Evolutionary conservation across 1,140 invertebrate genomes (phyloP).

Genomic region (Agrilus planipennis): DNA sequence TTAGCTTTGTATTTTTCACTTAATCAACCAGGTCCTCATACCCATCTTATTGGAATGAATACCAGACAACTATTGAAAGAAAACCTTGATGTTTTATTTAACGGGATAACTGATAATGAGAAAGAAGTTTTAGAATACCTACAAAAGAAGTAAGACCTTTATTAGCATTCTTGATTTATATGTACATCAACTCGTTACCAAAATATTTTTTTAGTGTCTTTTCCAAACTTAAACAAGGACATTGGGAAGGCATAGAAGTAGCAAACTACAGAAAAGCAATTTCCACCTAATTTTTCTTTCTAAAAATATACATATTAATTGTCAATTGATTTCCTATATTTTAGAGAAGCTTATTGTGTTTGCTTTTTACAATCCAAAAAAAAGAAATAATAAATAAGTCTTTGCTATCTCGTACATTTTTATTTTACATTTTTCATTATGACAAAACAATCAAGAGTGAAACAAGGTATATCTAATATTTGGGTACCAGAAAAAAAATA

Average conservation of each 20-base stretch:
- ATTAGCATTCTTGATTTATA: conserved; percentile 9
- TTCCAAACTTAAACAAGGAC: neutral
- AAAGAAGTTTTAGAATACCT: conserved; percentile 44
- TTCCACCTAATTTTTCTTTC: no score
- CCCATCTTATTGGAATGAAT: conserved; percentile 59
- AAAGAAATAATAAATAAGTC: no score
- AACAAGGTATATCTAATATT: no score
- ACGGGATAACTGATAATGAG: conserved; percentile 51
- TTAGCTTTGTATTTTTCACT: conserved; percentile 55
- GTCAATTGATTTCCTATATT: no score
- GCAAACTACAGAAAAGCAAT: conserved; percentile 5
- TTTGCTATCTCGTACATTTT: no score
- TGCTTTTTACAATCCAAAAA: no score
- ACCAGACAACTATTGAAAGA: conserved; percentile 43
- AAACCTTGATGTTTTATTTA: conserved; percentile 45
- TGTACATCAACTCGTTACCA: neutral
- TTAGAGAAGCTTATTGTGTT: no score
- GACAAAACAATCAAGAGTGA: no score
- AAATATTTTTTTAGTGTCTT: neutral
- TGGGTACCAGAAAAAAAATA: no score
- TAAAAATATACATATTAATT: no score
- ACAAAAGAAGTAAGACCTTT: conserved; percentile 44
- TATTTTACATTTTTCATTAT: no score
- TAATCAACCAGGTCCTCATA: conserved; percentile 42
- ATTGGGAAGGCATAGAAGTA: conserved; percentile 13